phyloP scores from a whole-genome alignment of 2,888 invertebrate species.

The Polymixis flavicincta region DNA sequence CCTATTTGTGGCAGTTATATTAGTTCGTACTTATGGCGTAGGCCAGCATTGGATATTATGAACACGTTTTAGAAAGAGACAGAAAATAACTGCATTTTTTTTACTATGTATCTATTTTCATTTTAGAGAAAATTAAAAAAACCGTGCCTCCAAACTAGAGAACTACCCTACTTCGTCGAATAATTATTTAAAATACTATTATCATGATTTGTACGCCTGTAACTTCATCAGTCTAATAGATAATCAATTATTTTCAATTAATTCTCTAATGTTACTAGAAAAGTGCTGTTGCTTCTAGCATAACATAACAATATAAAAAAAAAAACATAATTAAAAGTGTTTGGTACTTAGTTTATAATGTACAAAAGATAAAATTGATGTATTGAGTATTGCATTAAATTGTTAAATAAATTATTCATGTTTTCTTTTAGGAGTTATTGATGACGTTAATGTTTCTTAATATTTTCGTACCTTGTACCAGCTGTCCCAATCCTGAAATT shows the following conservation, averaged over 20 bases:
- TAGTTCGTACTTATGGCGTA: not conserved
- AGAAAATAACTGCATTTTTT: not conserved
- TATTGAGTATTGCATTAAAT: conserved; percentile 86
- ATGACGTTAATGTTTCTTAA: conserved; percentile 9
- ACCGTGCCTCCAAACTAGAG: not conserved
- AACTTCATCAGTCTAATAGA: conserved; percentile 38
- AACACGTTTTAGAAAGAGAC: not conserved
- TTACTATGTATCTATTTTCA: not conserved
- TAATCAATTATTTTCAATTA: conserved; percentile 45
- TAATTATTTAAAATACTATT: conserved; percentile 6
- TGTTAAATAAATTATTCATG: conserved; percentile 78
- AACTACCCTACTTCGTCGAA: conserved; percentile 47
- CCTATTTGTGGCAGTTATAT: not conserved
- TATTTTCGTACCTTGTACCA: conserved; percentile 1
- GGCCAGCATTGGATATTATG: not conserved
- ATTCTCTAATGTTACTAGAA: conserved; percentile 58
- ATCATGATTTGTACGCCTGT: conserved; percentile 12
- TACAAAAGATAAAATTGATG: conserved; percentile 87
- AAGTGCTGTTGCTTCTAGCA: conserved; percentile 77
- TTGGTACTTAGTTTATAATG: conserved; percentile 85
- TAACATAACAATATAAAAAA: conserved; percentile 75
- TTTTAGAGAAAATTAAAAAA: not conserved
- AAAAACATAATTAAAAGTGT: conserved; percentile 77
- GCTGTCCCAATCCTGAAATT: conserved; percentile 7
- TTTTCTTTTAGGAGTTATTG: conserved; percentile 56